phyloP scores from a whole-genome alignment of 2,888 invertebrate genomes.

The Drosophila ezoana region DNA sequence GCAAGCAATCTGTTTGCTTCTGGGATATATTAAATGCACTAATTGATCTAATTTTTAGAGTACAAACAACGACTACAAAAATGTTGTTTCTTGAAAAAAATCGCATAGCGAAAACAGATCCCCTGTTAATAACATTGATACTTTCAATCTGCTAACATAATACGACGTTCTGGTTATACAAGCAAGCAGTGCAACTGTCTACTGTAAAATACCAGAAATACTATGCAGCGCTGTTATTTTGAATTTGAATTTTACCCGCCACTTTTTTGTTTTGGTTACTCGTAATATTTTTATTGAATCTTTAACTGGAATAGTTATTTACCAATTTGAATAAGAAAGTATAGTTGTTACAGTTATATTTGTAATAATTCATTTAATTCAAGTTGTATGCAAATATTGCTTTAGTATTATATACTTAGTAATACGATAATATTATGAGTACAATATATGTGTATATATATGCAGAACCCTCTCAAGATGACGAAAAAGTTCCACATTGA shows the following conservation, averaged over 20 bases:
- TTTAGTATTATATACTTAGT: conserved; percentile 49
- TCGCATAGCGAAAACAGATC: background rate
- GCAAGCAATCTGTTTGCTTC: background rate
- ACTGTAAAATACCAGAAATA: conserved; percentile 12
- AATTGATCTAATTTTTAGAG: background rate
- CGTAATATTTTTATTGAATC: conserved; percentile 7
- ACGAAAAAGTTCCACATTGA: conserved; percentile 34
- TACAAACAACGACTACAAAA: background rate
- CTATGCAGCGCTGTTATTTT: background rate
- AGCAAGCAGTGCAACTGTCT: conserved; percentile 3
- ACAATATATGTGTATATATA: conserved; percentile 24
- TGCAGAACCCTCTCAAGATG: conserved; percentile 13
- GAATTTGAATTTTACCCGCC: conserved; percentile 6
- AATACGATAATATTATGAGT: conserved; percentile 28
- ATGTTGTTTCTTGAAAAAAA: background rate
- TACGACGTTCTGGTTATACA: background rate
- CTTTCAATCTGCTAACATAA: background rate
- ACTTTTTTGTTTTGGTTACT: background rate
- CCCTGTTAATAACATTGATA: background rate
- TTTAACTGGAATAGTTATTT: background rate
- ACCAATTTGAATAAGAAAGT: conserved; percentile 16
- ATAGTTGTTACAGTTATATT: conserved; percentile 23
- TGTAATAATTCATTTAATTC: conserved; percentile 48
- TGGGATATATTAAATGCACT: background rate
- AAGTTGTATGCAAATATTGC: conserved; percentile 60